Percentiles rank a stretch among this genome's conserved stretches.
phyloP scores from a whole-genome alignment of 2,888 invertebrate genomes.

The Lasioglossum oenotherae region DNA sequence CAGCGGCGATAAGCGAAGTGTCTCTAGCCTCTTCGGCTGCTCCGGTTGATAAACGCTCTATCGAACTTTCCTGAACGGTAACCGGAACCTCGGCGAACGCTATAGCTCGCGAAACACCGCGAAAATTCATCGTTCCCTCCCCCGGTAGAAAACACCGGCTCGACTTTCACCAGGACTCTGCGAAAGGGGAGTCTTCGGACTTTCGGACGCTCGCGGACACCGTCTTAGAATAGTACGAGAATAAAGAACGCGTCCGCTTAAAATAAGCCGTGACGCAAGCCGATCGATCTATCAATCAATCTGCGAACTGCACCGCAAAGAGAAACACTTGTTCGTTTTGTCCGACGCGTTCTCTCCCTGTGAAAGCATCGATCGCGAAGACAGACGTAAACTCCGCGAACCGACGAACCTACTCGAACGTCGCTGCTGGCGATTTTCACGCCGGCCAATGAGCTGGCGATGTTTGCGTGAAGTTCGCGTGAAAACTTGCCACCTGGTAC shows the following conservation, averaged over 20 bases:
- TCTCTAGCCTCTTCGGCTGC: neutral
- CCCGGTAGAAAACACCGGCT: neutral
- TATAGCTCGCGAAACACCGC: neutral
- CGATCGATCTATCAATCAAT: constrained; percentile 70
- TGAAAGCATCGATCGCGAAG: constrained; percentile 35
- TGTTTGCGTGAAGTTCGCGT: too few relatives aligned
- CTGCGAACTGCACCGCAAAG: constrained; percentile 48
- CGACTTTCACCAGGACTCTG: neutral
- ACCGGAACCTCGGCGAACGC: neutral
- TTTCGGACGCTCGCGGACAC: constrained; percentile 52
- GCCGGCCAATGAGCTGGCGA: neutral
- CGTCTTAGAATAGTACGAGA: constrained; percentile 49
- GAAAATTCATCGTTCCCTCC: neutral
- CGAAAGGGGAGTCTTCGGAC: constrained; percentile 28
- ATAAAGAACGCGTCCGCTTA: constrained; percentile 53
- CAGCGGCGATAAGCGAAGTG: neutral
- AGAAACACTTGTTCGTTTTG: constrained; percentile 59
- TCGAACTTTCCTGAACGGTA: neutral
- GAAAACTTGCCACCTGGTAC: too few relatives aligned
- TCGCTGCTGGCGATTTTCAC: neutral
- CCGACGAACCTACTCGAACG: constrained; percentile 5
- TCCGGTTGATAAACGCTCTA: constrained; percentile 24
- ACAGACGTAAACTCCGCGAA: constrained; percentile 26
- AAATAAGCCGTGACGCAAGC: constrained; percentile 68
- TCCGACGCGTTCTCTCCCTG: constrained; percentile 29